A percentile compares a stretch with the other conserved stretches of the same genome.
Conservation (phyloP, 2,797 vertebrate species). For the Geotrypetes seraphini region DNA sequence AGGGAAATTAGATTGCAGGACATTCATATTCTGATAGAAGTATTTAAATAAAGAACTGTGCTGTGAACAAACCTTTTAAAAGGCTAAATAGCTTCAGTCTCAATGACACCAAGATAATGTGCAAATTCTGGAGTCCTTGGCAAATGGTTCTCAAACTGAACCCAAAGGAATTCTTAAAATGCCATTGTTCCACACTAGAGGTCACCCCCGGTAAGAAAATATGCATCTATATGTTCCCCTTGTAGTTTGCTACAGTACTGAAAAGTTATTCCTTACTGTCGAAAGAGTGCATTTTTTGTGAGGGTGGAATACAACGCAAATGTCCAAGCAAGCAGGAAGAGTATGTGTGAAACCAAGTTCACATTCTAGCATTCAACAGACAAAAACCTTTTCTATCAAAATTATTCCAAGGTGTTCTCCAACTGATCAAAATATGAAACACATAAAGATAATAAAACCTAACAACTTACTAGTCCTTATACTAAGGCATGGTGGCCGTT, state of each 20-base stretch:
- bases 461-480: too few relatives aligned
- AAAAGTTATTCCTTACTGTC: conserved; percentile 14
- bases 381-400: conserved; percentile 7
- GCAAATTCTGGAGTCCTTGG: conserved; percentile 22
- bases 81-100: not conserved
- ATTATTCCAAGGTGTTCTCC: conserved; percentile 16
- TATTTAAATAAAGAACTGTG: conserved; percentile 1
- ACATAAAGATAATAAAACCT: too few relatives aligned
- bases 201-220: conserved; percentile 57
- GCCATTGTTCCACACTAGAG: conserved; percentile 59
- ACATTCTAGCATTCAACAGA: conserved; percentile 7
- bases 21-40: conserved; percentile 2
- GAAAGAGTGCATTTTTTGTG: conserved; percentile 28
- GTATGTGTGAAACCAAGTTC: conserved; percentile 17
- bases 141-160: conserved; percentile 39
- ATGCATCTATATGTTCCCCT: conserved; percentile 32
- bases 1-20: not conserved
- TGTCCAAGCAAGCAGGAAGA: conserved; percentile 23
- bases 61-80: not conserved
- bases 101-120: not conserved
- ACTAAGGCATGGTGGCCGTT: too few relatives aligned
- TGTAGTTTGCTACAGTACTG: conserved; percentile 20
- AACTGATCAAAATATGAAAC: too few relatives aligned
- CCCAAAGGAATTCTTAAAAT: conserved; percentile 42
- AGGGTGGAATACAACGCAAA: conserved; percentile 14